Conservation (phyloP, 37 sponge, comb jelly and placozoan species). For the Ianthella basta region DNA sequence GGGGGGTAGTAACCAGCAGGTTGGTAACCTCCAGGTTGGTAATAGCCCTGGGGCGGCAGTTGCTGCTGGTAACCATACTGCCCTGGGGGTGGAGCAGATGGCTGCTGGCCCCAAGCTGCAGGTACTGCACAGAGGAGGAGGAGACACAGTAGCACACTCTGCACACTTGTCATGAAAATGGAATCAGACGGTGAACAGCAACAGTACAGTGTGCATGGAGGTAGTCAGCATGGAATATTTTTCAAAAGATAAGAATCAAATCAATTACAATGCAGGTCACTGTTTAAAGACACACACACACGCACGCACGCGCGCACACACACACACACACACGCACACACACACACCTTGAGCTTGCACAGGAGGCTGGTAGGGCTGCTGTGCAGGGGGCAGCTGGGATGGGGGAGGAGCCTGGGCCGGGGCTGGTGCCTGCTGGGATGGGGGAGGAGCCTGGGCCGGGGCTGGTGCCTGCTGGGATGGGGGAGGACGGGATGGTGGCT, state of each 20-base stretch:
- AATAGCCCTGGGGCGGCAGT: constrained; percentile 28
- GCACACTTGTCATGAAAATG: background rate
- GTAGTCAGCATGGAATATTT: background rate
- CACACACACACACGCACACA: no score
- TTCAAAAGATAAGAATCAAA: background rate
- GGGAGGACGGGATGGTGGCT: constrained; percentile 14
- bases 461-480: constrained; percentile 30
- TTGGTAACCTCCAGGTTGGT: background rate
- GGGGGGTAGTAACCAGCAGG: background rate
- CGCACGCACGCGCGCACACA: no score
- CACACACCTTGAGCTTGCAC: constrained; percentile 12
- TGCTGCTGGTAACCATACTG: constrained; percentile 28
- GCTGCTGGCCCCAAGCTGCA: background rate
- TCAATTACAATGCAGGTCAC: background rate
- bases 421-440: constrained; percentile 25
- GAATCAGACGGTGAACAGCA: no score
- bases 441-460: constrained; percentile 20
- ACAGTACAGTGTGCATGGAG: background rate
- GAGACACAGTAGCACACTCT: background rate
- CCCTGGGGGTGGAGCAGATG: constrained; percentile 44
- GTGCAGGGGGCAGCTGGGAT: constrained; percentile 33
- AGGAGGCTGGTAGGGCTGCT: background rate
- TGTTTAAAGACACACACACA: no score
- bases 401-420: constrained; percentile 45
- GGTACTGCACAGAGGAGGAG: no score